Evolutionary conservation across 2,113 vertebrate species (phyloP).

Genomic region (Tor tambroides): DNA sequence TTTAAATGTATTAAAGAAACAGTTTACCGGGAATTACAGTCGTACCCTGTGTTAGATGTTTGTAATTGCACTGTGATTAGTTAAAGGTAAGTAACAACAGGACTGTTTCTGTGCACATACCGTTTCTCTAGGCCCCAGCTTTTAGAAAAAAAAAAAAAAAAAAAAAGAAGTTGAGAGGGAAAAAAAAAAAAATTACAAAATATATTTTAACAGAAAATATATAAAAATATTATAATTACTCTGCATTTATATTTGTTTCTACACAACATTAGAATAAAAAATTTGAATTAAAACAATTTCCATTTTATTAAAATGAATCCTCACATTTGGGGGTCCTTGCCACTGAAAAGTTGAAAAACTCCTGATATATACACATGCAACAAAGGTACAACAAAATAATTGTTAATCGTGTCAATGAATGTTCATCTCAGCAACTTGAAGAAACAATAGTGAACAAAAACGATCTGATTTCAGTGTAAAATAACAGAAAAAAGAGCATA

Average conservation of each 20-base stretch:
- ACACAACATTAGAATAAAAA: no score
- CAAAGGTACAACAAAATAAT: background rate
- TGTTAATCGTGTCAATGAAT: background rate
- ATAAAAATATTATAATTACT: no score
- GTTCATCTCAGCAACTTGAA: background rate
- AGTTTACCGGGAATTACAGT: background rate
- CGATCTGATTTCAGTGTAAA: background rate
- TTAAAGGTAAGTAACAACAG: background rate
- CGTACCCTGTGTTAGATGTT: background rate
- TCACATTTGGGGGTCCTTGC: background rate
- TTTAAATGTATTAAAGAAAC: slow-evolving; percentile 20
- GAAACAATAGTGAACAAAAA: background rate
- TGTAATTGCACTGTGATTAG: background rate
- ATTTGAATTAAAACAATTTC: background rate
- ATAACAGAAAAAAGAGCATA: background rate
- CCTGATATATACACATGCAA: background rate
- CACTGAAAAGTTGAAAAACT: background rate
- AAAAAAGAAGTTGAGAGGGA: background rate
- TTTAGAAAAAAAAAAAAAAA: background rate
- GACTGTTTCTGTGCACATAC: background rate
- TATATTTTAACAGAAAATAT: no score
- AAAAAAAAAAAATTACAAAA: no score
- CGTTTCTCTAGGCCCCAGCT: background rate
- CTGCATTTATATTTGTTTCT: no score
- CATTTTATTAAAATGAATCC: background rate